Evolutionary conservation across 1,140 invertebrate genomes (phyloP).

Genomic region (Bombus vancouverensis): DNA sequence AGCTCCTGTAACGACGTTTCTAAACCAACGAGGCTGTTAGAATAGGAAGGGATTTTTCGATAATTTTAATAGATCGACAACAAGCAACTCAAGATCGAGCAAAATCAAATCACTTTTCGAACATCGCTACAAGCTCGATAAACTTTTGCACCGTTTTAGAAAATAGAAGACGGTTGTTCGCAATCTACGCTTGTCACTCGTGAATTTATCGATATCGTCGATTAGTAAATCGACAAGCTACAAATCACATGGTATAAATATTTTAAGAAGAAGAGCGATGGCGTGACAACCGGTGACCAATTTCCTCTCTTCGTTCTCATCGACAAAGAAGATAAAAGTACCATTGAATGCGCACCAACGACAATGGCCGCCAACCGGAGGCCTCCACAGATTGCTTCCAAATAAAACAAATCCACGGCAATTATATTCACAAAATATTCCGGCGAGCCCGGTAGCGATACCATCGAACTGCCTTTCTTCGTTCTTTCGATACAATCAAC

Average conservation of each 20-base stretch:
- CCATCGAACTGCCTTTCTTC: conserved; percentile 34
- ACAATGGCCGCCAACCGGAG: conserved; percentile 28
- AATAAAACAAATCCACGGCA: conserved; percentile 52
- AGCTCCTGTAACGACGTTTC: not conserved
- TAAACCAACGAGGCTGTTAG: too few species aligned
- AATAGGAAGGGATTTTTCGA: too few species aligned
- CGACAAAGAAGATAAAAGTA: conserved; percentile 2
- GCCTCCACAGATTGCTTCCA: not conserved
- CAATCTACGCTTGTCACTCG: too few species aligned
- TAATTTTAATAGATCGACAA: not conserved
- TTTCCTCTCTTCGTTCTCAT: not conserved
- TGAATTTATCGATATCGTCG: too few species aligned
- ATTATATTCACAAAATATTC: conserved; percentile 56
- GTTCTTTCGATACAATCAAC: conserved; percentile 52
- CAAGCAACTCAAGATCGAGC: too few species aligned
- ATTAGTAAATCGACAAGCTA: too few species aligned
- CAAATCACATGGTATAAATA: not conserved
- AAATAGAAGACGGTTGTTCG: too few species aligned
- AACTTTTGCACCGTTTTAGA: too few species aligned
- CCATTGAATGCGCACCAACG: not conserved
- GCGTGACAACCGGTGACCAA: not conserved
- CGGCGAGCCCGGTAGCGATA: conserved; percentile 23
- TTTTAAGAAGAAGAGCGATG: not conserved
- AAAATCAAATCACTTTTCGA: too few species aligned
- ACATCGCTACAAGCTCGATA: too few species aligned